Conservation (phyloP, 37 sponge, comb jelly and placozoan genomes). For the Sycon ciliatum region DNA sequence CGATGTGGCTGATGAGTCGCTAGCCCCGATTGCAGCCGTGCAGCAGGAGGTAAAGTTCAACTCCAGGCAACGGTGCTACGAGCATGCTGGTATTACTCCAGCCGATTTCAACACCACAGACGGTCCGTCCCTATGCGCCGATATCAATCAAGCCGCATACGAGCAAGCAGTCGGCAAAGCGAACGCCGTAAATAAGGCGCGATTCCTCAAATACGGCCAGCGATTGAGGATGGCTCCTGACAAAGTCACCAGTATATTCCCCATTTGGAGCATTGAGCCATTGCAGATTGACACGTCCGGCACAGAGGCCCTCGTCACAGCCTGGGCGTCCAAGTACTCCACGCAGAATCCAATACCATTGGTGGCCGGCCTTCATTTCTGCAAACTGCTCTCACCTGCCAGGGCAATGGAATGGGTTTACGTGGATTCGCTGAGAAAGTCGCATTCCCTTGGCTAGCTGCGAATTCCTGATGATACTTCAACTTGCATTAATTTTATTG, state of each 20-base stretch:
- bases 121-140: conserved; percentile 39
- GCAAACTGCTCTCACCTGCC: conserved; percentile 72
- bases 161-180: conserved; percentile 33
- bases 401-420: conserved; percentile 76
- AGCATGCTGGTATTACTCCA: conserved; percentile 46
- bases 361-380: conserved; percentile 64
- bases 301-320: no score
- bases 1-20: conserved; percentile 48
- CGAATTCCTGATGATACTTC: no score
- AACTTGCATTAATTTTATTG: no score
- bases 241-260: no score
- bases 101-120: conserved; percentile 65
- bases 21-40: conserved; percentile 49
- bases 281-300: no score
- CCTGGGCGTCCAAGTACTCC: no score
- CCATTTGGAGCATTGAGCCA: no score
- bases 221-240: conserved; percentile 60
- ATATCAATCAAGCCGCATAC: conserved; percentile 48
- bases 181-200: conserved; percentile 17
- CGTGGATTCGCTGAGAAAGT: conserved; percentile 61
- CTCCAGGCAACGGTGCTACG: conserved; percentile 49
- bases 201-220: conserved; percentile 44
- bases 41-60: conserved; percentile 60
- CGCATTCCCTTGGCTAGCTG: no score
- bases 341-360: conserved; percentile 27